Evolutionary conservation across 1,140 invertebrate genomes (phyloP).

Genomic region (Hyles vespertilio): DNA sequence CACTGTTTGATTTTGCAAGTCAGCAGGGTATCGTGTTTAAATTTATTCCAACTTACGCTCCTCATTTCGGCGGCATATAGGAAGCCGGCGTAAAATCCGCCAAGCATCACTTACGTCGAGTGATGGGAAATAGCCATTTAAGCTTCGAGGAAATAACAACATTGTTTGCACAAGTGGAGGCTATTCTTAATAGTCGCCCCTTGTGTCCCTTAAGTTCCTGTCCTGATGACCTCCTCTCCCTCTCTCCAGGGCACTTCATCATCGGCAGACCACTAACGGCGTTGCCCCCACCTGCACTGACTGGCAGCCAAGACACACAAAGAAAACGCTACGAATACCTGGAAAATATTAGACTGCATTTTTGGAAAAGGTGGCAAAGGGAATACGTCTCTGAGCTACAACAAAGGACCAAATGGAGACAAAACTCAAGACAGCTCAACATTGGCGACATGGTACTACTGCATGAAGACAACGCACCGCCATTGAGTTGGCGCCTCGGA

Average conservation of each 20-base stretch:
- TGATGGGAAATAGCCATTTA: constrained; percentile 24
- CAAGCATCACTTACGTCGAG: constrained; percentile 23
- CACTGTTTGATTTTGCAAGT: constrained; percentile 12
- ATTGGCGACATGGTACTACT: constrained; percentile 24
- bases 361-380: constrained; percentile 25
- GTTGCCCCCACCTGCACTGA: constrained; percentile 1
- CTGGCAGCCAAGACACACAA: neutral
- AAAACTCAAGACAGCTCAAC: constrained; percentile 5
- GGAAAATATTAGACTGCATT: constrained; percentile 19
- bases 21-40: constrained; percentile 16
- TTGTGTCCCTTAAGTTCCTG: constrained; percentile 8
- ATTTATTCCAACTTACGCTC: constrained; percentile 18
- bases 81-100: constrained; percentile 23
- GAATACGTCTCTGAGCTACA: constrained; percentile 23
- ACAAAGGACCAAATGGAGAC: constrained; percentile 25
- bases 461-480: constrained; percentile 11
- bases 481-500: constrained; percentile 14
- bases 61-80: constrained; percentile 28
- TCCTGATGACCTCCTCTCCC: constrained; percentile 9
- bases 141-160: constrained; percentile 32
- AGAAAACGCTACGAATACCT: constrained; percentile 9
- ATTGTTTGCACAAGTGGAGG: constrained; percentile 33
- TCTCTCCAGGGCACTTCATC: constrained; percentile 10
- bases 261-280: constrained; percentile 7
- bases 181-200: constrained; percentile 23